Base-by-base conservation (phyloP, 2,797 vertebrate genomes). In the Xenopus petersii region DNA sequence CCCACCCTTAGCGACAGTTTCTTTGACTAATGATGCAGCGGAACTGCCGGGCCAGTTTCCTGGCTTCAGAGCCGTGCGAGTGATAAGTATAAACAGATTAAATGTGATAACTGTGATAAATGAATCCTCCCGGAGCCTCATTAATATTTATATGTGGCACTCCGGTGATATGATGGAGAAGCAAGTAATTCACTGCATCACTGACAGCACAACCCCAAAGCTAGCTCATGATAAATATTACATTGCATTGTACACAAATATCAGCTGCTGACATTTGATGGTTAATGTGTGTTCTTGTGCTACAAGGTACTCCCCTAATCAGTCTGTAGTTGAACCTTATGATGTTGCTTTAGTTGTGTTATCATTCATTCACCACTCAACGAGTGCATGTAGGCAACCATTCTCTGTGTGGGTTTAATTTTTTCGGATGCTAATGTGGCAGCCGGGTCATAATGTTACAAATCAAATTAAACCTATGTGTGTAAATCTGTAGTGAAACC, bases 31-130 rank as follows among this genome's bases (percentile, higher is more conserved):
- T 76, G 80, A 73, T 82, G 36, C 62, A 65, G 84, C 77, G 3
- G 2, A 61, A 5, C 77, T 79, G 80, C 66, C 72, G 21, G 61
- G 56, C 49, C 24, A 63, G 49, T 33, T 30, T 30, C 26, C 26
- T 74, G 81, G 58, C 26, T 30, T 30, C 26, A 30, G 26, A 82
- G 73, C 10, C 71, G 26, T 2, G 55, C 51, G 61, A 77, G 80
- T 68, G 74, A 66, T 66, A 71, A 70, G 30, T 49, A 74, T 58
- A 59, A 69, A 71, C 68, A 76, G 58, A 64, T 60, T 79, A 74
- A 66, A 56, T 64, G 47, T 73, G 75, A 77, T 83, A 82, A 81
- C 81, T 78, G 66, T 85, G 81, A 82, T 84, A 73, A 33, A 86
- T 79, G 73, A 82, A 30, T 12, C 54, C 72, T 80, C 42, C 72